Evolutionary conservation across 2,113 vertebrate species (phyloP).

Genomic region (Pangasianodon gigas): DNA sequence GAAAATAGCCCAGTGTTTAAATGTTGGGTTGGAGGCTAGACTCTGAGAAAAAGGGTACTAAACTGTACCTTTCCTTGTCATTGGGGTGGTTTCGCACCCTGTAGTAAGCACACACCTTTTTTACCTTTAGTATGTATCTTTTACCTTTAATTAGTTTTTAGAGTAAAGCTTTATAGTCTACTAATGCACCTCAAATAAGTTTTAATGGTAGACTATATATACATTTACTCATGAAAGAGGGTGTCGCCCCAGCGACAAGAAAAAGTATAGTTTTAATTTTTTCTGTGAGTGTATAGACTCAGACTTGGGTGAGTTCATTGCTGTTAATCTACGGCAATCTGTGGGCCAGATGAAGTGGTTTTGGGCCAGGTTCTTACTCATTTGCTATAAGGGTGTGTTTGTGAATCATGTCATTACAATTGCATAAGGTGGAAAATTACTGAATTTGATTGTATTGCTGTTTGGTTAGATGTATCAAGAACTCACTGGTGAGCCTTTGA

Average conservation of each 20-base stretch:
- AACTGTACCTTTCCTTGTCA: not conserved
- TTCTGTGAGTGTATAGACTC: not conserved
- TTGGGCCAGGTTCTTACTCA: not conserved
- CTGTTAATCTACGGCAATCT: too few species aligned
- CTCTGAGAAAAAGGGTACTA: not conserved
- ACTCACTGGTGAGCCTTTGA: not conserved
- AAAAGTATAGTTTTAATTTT: not conserved
- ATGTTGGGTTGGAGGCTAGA: not conserved
- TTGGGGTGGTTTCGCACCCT: not conserved
- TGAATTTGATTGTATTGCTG: not conserved
- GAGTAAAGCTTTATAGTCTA: not conserved
- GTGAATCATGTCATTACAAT: not conserved
- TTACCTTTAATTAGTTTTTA: too few species aligned
- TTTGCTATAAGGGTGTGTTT: not conserved
- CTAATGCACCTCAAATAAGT: not conserved
- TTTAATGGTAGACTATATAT: not conserved
- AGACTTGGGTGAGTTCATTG: not conserved
- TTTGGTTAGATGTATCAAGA: not conserved
- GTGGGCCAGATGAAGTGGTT: not conserved
- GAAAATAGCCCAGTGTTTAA: not conserved
- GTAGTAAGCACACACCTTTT: not conserved
- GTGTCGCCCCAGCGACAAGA: not conserved
- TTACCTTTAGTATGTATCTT: not conserved
- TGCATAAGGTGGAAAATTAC: not conserved
- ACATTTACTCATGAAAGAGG: not conserved